Evolutionary conservation across 92 coral and sea anemone genomes (phyloP).

Genomic region (Epizoanthus fatuus): DNA sequence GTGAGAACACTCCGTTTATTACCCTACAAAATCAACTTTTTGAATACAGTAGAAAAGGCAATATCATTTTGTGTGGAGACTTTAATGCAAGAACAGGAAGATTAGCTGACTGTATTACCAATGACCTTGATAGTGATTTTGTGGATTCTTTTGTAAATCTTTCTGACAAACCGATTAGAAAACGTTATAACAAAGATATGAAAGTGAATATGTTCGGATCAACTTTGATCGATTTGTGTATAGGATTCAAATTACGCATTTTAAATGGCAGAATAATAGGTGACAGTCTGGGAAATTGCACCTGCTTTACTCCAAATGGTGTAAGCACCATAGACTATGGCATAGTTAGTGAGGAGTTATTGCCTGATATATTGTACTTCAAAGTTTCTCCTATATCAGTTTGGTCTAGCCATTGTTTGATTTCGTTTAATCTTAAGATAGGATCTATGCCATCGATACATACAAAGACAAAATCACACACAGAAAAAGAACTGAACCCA

Average conservation of each 20-base stretch:
- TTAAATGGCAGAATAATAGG: neutral
- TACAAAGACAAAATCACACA: no score
- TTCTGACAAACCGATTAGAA: neutral
- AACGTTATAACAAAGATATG: neutral
- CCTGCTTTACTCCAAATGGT: neutral
- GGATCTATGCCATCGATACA: no score
- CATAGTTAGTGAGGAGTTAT: neutral
- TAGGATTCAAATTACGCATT: neutral
- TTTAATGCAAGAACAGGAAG: neutral
- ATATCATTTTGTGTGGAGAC: neutral
- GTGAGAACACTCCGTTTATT: neutral
- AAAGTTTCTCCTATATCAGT: neutral
- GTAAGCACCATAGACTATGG: neutral
- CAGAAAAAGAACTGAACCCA: no score
- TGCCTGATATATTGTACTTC: neutral
- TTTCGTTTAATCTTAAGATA: neutral
- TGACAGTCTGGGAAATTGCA: no score
- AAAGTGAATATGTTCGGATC: neutral
- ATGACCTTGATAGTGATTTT: neutral
- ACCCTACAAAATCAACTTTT: no score
- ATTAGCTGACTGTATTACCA: neutral
- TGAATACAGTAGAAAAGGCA: neutral
- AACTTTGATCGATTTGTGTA: neutral
- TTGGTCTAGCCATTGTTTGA: neutral
- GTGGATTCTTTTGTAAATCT: neutral